A percentile compares a stretch with the other conserved stretches of the same genome.
phyloP scores from a whole-genome alignment of 2,888 invertebrate species.

The Agriopis marginaria region DNA sequence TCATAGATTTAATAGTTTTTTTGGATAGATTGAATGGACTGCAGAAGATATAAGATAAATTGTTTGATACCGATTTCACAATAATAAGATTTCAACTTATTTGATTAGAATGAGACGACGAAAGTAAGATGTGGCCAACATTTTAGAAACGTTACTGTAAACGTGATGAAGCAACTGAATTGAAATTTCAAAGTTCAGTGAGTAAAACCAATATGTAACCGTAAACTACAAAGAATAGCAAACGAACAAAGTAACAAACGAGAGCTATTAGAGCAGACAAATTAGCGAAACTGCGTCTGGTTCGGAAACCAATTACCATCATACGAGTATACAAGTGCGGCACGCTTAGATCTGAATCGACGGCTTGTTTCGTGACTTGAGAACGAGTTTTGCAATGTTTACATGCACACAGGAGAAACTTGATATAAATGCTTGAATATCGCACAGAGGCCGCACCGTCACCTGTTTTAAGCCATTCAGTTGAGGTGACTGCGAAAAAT shows the following conservation, averaged over 20 bases:
- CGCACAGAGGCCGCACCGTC: too few relatives aligned
- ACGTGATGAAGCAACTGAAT: neutral
- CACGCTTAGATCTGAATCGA: constrained; percentile 14
- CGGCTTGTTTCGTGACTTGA: constrained; percentile 12
- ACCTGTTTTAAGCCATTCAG: too few relatives aligned
- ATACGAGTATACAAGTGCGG: constrained; percentile 26
- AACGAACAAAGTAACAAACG: constrained; percentile 32
- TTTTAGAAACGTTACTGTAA: neutral
- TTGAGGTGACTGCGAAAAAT: too few relatives aligned
- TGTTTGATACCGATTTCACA: too few relatives aligned
- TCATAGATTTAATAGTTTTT: too few relatives aligned
- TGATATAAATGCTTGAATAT: neutral
- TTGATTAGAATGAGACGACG: too few relatives aligned
- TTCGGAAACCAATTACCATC: constrained; percentile 41
- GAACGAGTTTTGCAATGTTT: neutral
- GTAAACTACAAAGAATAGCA: constrained; percentile 1
- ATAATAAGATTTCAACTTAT: too few relatives aligned
- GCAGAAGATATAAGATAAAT: too few relatives aligned
- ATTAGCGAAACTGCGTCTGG: constrained; percentile 36
- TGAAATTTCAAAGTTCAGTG: neutral
- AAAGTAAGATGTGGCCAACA: too few relatives aligned
- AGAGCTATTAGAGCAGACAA: constrained; percentile 41
- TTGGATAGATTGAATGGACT: too few relatives aligned
- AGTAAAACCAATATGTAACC: neutral
- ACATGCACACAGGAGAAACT: neutral